These are phyloP conservation scores for Drosophila punjabiensis DNA, from an alignment of 1,140 invertebrate genomes.

Conservation along the genomic window DNA sequence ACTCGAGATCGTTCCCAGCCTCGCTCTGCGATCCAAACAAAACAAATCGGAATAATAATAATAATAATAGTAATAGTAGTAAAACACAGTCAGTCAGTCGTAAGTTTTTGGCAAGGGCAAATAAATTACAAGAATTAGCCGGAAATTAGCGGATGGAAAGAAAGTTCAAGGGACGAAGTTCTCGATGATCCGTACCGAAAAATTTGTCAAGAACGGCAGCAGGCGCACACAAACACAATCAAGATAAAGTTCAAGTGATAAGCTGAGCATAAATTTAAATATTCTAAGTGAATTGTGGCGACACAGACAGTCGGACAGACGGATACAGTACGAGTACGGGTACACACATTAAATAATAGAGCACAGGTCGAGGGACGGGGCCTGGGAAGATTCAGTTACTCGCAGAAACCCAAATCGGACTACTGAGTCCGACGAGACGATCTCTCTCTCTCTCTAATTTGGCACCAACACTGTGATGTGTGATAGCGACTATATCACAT, in stretches of 20 bases:
- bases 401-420: slow-evolving; percentile 18
- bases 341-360: slow-evolving; percentile 68
- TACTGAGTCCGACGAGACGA: slow-evolving; percentile 1
- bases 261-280: slow-evolving; percentile 81
- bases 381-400: slow-evolving; percentile 34
- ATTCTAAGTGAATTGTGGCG: slow-evolving; percentile 75
- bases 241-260: slow-evolving; percentile 83
- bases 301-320: background rate
- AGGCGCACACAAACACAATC: slow-evolving; percentile 41
- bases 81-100: slow-evolving; percentile 1
- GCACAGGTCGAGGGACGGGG: slow-evolving; percentile 45
- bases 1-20: slow-evolving; percentile 36
- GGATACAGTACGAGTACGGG: background rate
- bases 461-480: slow-evolving; percentile 6
- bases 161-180: slow-evolving; percentile 31
- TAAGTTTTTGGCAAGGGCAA: slow-evolving; percentile 50
- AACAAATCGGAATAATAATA: slow-evolving; percentile 31
- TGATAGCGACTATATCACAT: slow-evolving; percentile 25
- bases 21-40: slow-evolving; percentile 20
- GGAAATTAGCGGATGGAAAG: background rate
- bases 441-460: slow-evolving; percentile 19
- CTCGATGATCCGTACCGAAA: slow-evolving; percentile 5
- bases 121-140: slow-evolving; percentile 34
- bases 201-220: slow-evolving; percentile 48
- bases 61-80: slow-evolving; percentile 13